phyloP scores from a whole-genome alignment of 2,113 vertebrate genomes.

The Buteo buteo region DNA sequence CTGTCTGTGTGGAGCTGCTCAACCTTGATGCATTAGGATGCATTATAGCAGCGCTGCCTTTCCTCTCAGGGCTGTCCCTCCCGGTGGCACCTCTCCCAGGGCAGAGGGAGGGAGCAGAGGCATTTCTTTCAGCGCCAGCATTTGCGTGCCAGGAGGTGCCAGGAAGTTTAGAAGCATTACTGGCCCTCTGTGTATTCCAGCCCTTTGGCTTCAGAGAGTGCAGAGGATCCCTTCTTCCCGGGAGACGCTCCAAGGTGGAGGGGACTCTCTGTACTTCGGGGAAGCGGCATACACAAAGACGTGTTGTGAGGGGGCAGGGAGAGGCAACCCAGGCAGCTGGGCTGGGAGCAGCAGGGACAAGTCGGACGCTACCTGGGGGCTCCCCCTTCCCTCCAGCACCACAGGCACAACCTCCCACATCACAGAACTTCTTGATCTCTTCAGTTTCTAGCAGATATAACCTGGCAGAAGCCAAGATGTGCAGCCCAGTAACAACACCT shows the following conservation, averaged over 20 bases:
- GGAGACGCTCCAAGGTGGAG: constrained; percentile 23
- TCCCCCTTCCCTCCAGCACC: not conserved
- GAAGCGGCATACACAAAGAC: not conserved
- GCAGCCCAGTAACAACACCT: not conserved
- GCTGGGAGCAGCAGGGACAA: not conserved
- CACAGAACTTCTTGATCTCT: not conserved
- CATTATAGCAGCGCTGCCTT: not conserved
- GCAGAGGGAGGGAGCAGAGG: not conserved
- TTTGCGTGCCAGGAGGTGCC: not conserved
- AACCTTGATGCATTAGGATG: constrained; percentile 23
- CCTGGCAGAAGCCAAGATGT: not conserved
- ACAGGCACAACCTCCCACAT: not conserved
- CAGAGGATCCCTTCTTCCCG: not conserved
- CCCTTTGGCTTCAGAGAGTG: not conserved
- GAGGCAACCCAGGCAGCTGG: not conserved
- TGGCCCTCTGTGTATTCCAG: not conserved
- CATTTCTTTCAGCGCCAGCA: not conserved
- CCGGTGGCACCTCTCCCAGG: constrained; percentile 20
- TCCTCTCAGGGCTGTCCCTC: not conserved
- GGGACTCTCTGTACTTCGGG: not conserved
- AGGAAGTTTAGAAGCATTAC: not conserved
- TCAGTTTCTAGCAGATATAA: not conserved
- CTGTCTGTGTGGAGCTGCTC: constrained; percentile 16
- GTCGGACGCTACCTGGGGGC: not conserved
- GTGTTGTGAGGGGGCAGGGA: not conserved